Evolutionary conservation across 2,113 vertebrate species (phyloP).

Genomic region (Cyprinodon brontotheroides): DNA sequence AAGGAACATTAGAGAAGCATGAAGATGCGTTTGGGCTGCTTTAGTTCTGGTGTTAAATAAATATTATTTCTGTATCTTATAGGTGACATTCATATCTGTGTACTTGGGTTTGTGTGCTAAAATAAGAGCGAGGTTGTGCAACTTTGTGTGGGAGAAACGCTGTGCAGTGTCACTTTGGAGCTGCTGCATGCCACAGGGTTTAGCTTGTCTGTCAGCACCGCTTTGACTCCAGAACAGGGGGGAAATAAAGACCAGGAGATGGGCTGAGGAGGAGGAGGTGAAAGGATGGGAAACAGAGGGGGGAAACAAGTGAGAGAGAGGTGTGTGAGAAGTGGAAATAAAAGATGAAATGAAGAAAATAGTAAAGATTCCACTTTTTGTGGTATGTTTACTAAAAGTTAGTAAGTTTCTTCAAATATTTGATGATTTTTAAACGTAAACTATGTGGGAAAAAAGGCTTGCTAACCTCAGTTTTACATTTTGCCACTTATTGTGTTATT

Average conservation of each 20-base stretch:
- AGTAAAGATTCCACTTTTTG: not conserved
- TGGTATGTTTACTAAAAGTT: not conserved
- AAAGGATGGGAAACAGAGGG: not conserved
- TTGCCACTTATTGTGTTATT: not conserved
- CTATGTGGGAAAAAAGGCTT: not conserved
- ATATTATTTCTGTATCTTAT: not conserved
- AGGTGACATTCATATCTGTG: not conserved
- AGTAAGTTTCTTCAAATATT: not conserved
- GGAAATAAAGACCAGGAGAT: constrained; percentile 14
- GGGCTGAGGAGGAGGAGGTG: not conserved
- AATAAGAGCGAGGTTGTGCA: not conserved
- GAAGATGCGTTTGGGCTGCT: not conserved
- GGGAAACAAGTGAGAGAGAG: not conserved
- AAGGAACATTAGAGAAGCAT: constrained; percentile 23
- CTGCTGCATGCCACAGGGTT: constrained; percentile 41
- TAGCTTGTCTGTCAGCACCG: constrained; percentile 49
- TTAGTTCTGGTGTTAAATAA: not conserved
- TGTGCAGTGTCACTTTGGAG: constrained; percentile 30
- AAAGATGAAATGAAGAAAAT: not conserved
- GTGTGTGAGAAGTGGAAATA: not conserved
- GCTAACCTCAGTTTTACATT: no score
- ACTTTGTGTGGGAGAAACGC: not conserved
- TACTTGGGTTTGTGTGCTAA: constrained; percentile 2
- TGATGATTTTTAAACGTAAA: not conserved
- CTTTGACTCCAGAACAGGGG: constrained; percentile 38